Conservation (phyloP, 2,797 vertebrate genomes). For the Menidia menidia region DNA sequence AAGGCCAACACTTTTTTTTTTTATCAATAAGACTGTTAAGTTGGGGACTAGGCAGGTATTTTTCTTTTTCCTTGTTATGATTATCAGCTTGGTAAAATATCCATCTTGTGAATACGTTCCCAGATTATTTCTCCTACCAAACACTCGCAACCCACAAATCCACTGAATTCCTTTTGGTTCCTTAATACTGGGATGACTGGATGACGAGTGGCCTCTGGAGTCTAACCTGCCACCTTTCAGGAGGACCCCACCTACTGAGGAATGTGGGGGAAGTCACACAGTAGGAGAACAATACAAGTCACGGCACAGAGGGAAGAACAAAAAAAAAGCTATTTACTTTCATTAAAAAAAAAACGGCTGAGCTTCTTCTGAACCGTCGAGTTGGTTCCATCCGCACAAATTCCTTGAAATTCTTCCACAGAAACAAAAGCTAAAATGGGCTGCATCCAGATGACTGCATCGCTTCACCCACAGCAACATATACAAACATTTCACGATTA, state of each 20-base stretch:
- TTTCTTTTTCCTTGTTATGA: neutral
- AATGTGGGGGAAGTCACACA: conserved; percentile 68
- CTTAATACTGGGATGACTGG: neutral
- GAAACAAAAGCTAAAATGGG: conserved; percentile 35
- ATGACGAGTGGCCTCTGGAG: neutral
- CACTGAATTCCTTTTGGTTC: neutral
- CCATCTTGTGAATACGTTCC: neutral
- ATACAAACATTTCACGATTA: conserved; percentile 25
- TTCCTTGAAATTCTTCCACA: conserved; percentile 27
- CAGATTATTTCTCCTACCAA: neutral
- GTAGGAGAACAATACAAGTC: conserved; percentile 74
- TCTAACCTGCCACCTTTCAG: conserved; percentile 50
- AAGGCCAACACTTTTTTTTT: no score
- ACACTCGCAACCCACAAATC: neutral
- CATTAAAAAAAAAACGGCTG: conserved; percentile 15
- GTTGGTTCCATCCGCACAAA: conserved; percentile 1
- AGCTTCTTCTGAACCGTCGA: neutral
- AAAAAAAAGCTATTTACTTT: conserved; percentile 22
- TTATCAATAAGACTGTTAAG: no score
- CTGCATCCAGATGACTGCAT: conserved; percentile 8
- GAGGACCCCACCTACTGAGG: conserved; percentile 57
- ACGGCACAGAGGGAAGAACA: conserved; percentile 63
- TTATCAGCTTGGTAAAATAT: neutral
- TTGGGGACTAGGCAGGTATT: no score
- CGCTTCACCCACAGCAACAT: conserved; percentile 29